Evolutionary conservation across 2,113 vertebrate species (phyloP).

Genomic region (Dipodomys ordii): DNA sequence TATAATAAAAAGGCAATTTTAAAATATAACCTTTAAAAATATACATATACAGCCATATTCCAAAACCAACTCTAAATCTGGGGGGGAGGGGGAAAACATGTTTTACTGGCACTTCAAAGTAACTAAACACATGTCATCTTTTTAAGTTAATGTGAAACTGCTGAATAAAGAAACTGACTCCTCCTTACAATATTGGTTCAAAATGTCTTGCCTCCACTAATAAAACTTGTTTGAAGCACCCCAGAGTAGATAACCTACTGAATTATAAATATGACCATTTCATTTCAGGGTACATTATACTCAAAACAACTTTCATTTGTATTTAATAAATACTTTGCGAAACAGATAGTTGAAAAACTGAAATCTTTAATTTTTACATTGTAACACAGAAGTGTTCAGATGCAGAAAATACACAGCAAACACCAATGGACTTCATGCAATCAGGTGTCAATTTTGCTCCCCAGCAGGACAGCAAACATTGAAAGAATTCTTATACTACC

Average conservation of each 20-base stretch:
- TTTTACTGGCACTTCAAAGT: conserved; percentile 36
- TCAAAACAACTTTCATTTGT: conserved; percentile 70
- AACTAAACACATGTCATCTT: conserved; percentile 62
- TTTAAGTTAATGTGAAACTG: conserved; percentile 63
- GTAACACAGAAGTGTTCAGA: conserved; percentile 59
- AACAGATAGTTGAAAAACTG: conserved; percentile 55
- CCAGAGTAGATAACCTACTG: conserved; percentile 61
- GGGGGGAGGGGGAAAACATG: conserved; percentile 3
- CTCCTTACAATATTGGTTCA: conserved; percentile 50
- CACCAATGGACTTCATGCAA: background rate
- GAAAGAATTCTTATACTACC: conserved; percentile 35
- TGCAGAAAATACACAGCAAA: conserved; percentile 34
- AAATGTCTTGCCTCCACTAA: conserved; percentile 38
- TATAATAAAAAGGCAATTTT: too few species aligned
- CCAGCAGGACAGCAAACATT: conserved; percentile 21
- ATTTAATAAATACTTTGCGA: conserved; percentile 72
- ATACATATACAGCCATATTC: conserved; percentile 34
- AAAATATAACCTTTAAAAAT: too few species aligned
- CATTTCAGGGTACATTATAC: conserved; percentile 61
- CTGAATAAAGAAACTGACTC: conserved; percentile 60
- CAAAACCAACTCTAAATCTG: conserved; percentile 25
- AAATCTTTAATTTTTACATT: conserved; percentile 64
- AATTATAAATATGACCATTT: conserved; percentile 63
- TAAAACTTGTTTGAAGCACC: conserved; percentile 36
- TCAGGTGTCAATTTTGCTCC: conserved; percentile 39